Conservation (phyloP, 2,888 invertebrate species). For the Steinernema carpocapsae region DNA sequence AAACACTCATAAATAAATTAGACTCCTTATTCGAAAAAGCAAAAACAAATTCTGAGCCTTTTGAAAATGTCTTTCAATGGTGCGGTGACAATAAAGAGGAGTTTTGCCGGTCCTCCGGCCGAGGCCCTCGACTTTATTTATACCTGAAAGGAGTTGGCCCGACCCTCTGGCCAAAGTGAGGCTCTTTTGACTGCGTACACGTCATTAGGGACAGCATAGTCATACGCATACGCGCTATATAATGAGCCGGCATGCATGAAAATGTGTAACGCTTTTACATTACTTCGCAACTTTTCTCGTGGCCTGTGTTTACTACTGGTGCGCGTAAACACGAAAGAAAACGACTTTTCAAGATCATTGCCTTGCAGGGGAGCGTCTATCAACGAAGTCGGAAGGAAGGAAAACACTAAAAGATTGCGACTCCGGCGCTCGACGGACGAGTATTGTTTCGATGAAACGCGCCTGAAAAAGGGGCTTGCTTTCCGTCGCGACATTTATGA, state of each 20-base stretch:
- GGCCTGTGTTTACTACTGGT: background rate
- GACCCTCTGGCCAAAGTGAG: background rate
- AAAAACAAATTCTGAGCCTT: conserved; percentile 22
- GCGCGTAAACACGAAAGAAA: conserved; percentile 4
- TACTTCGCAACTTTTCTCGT: conserved; percentile 25
- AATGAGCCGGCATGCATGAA: conserved; percentile 9
- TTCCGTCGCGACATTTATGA: background rate
- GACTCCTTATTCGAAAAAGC: background rate
- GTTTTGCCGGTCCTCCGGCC: background rate
- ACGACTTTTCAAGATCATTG: conserved; percentile 6
- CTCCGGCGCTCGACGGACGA: background rate
- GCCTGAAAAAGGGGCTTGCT: background rate
- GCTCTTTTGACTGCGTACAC: background rate
- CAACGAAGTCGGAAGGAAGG: no score
- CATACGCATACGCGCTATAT: conserved; percentile 16
- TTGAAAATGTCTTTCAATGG: background rate
- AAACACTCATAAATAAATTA: conserved; percentile 33
- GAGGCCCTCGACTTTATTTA: conserved; percentile 28
- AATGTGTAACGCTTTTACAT: conserved; percentile 24
- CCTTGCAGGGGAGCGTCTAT: background rate
- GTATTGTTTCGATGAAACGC: background rate
- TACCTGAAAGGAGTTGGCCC: conserved; percentile 30
- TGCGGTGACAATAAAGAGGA: background rate
- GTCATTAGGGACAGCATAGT: conserved; percentile 24
- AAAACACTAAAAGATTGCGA: no score